Evolutionary conservation across 2,113 vertebrate genomes (phyloP).

Genomic region (Carassius gibelio): DNA sequence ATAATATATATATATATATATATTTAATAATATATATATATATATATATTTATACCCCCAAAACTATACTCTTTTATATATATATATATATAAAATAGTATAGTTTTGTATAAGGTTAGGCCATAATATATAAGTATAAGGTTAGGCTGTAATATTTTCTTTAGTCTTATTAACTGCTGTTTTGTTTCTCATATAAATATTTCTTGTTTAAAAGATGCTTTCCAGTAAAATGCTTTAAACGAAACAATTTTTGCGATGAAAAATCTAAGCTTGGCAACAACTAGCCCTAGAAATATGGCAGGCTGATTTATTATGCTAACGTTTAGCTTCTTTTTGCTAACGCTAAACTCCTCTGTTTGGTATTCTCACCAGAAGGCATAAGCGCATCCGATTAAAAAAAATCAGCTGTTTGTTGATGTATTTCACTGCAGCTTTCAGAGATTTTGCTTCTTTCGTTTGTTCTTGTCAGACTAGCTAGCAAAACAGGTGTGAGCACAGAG

Average conservation of each 20-base stretch:
- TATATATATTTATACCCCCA: too few species aligned
- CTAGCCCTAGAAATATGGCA: slow-evolving; percentile 16
- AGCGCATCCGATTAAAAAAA: slow-evolving; percentile 51
- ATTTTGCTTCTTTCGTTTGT: slow-evolving; percentile 38
- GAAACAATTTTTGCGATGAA: neutral
- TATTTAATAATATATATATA: too few species aligned
- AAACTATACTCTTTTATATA: too few species aligned
- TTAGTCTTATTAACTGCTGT: neutral
- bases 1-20: too few species aligned
- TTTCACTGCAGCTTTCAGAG: slow-evolving; percentile 39
- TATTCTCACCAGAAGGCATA: slow-evolving; percentile 40
- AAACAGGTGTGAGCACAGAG: slow-evolving; percentile 36
- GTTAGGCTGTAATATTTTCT: neutral
- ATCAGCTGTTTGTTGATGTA: slow-evolving; percentile 49
- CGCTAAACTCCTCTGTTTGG: slow-evolving; percentile 16
- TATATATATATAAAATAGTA: neutral
- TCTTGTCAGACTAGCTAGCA: slow-evolving; percentile 34
- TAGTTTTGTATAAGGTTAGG: neutral
- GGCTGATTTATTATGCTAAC: slow-evolving; percentile 15
- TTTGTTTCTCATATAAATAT: neutral
- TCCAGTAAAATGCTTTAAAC: neutral
- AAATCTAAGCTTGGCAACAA: neutral
- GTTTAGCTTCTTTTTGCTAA: slow-evolving; percentile 1
- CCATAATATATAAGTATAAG: neutral
- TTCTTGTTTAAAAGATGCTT: neutral